phyloP scores from a whole-genome alignment of 2,797 vertebrate species.

The Lacerta viridis region DNA sequence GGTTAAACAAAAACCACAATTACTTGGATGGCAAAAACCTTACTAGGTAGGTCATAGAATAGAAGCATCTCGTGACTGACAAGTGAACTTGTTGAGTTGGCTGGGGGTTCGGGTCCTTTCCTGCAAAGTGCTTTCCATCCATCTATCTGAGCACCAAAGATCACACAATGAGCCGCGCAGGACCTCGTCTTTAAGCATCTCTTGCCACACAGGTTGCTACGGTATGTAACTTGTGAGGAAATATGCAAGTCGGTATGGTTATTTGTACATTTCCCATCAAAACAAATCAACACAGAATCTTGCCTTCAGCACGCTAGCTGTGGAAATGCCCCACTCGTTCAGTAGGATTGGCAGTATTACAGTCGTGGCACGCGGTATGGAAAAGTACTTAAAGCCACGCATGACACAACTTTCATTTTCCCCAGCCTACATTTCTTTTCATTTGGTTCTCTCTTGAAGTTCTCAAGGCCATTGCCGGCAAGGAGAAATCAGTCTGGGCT shows the following conservation, averaged over 20 bases:
- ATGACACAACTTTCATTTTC: conserved; percentile 11
- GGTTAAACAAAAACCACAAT: background rate
- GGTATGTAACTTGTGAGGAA: background rate
- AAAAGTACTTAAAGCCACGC: background rate
- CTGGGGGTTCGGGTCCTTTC: background rate
- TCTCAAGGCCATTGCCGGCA: background rate
- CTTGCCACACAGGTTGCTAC: background rate
- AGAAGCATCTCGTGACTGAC: background rate
- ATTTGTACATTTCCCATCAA: background rate
- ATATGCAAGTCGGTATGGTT: background rate
- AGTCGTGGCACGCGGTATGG: background rate
- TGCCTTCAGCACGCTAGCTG: background rate
- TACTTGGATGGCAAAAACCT: background rate
- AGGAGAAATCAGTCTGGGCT: background rate
- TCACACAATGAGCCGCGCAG: background rate
- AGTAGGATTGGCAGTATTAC: background rate
- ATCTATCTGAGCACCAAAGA: background rate
- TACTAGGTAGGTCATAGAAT: background rate
- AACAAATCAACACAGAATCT: background rate
- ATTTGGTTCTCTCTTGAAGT: background rate
- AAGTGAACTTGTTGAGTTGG: background rate
- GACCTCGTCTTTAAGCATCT: background rate
- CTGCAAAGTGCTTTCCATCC: background rate
- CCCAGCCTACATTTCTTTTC: background rate
- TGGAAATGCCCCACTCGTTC: conserved; percentile 7